phyloP scores from a whole-genome alignment of 2,113 vertebrate genomes.

The Nothobranchius furzeri region DNA sequence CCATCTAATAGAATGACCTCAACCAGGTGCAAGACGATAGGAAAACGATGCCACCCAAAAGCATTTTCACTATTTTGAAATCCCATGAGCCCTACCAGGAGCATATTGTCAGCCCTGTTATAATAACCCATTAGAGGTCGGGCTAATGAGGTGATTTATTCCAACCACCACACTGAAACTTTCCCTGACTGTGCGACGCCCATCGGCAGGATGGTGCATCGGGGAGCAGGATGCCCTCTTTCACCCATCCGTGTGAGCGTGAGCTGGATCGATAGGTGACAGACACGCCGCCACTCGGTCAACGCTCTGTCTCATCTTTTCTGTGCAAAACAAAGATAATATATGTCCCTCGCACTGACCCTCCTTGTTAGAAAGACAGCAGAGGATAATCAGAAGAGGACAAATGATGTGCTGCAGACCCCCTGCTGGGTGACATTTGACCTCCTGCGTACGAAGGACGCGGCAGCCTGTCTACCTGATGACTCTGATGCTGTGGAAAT shows the following conservation, averaged over 20 bases:
- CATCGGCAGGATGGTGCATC: background rate
- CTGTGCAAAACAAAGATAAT: slow-evolving; percentile 28
- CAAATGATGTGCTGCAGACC: slow-evolving; percentile 52
- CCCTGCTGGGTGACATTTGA: slow-evolving; percentile 59
- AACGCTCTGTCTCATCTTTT: slow-evolving; percentile 41
- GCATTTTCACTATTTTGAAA: slow-evolving; percentile 47
- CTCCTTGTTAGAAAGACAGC: slow-evolving; percentile 65
- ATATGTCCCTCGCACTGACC: slow-evolving; percentile 39
- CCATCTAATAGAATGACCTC: slow-evolving; percentile 72
- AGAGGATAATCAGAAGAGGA: slow-evolving; percentile 58
- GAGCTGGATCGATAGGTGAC: slow-evolving; percentile 43
- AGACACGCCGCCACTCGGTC: slow-evolving; percentile 33
- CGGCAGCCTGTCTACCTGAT: background rate
- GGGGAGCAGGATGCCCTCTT: slow-evolving; percentile 31
- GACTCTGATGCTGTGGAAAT: slow-evolving; percentile 13
- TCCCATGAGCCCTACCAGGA: slow-evolving; percentile 55
- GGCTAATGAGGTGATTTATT: slow-evolving; percentile 66
- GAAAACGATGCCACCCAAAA: slow-evolving; percentile 62
- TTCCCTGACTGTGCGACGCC: background rate
- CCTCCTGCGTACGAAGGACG: slow-evolving; percentile 8
- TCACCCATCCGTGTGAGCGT: slow-evolving; percentile 7
- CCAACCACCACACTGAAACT: slow-evolving; percentile 9
- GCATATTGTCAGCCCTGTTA: slow-evolving; percentile 48
- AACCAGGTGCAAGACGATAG: slow-evolving; percentile 65
- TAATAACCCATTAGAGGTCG: slow-evolving; percentile 56